These are phyloP conservation scores for Atherinomorus stipes DNA, from an alignment of 2,113 vertebrate species.

Conservation along the genomic window DNA sequence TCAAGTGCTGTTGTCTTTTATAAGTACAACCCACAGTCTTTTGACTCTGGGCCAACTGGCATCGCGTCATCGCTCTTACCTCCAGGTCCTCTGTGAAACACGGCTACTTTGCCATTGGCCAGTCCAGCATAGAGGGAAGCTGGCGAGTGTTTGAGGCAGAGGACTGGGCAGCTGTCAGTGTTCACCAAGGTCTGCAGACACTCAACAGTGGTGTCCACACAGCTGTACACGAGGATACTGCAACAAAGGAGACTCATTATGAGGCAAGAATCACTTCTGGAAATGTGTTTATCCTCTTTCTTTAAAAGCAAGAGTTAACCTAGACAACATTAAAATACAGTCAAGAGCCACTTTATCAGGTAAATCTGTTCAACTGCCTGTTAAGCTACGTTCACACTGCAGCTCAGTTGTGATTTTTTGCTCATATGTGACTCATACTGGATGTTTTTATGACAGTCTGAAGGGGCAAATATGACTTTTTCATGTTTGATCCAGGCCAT, in stretches of 20 bases:
- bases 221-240: slow-evolving; percentile 60
- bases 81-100: slow-evolving; percentile 38
- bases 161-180: slow-evolving; percentile 41
- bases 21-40: background rate
- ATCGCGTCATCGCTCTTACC: slow-evolving; percentile 38
- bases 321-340: no score
- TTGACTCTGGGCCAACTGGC: background rate
- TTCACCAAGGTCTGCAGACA: slow-evolving; percentile 42
- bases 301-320: no score
- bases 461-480: no score
- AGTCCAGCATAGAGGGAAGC: slow-evolving; percentile 57
- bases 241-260: background rate
- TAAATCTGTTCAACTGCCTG: no score
- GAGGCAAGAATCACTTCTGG: no score
- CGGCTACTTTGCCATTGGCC: slow-evolving; percentile 45
- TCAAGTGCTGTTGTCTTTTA: background rate
- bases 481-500: no score
- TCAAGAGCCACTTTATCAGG: no score
- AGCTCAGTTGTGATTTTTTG: no score
- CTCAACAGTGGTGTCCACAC: slow-evolving; percentile 59
- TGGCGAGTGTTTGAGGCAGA: slow-evolving; percentile 42
- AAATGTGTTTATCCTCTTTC: no score
- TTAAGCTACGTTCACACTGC: no score
- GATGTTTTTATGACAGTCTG: no score
- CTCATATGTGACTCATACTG: no score